Evolutionary conservation across 2,797 vertebrate genomes (phyloP).

Genomic region (Myripristis jacobus): DNA sequence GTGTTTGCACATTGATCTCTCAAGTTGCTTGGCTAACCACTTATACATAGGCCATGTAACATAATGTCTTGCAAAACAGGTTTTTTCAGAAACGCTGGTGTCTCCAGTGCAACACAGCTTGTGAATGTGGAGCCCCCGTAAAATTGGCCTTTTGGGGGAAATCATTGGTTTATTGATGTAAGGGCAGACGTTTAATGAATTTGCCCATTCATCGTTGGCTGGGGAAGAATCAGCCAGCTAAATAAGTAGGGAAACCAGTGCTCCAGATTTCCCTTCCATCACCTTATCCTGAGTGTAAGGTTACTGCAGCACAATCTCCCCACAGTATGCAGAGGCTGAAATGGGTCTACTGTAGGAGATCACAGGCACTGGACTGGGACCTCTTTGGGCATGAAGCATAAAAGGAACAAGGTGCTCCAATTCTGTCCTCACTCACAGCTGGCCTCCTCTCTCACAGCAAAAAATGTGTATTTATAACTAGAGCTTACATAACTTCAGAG

Average conservation of each 20-base stretch:
- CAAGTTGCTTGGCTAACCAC: too few species aligned
- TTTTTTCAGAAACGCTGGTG: not conserved
- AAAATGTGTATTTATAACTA: constrained; percentile 71
- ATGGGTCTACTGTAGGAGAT: constrained; percentile 65
- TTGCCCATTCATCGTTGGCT: constrained; percentile 32
- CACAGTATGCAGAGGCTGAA: constrained; percentile 50
- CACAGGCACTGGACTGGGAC: constrained; percentile 63
- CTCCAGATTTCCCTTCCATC: constrained; percentile 57
- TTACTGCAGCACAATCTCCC: constrained; percentile 62
- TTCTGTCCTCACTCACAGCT: constrained; percentile 80
- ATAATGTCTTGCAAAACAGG: too few species aligned
- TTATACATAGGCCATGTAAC: too few species aligned
- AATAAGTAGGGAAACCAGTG: constrained; percentile 35
- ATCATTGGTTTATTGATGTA: constrained; percentile 8
- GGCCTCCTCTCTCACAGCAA: constrained; percentile 70
- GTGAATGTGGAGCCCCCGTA: not conserved
- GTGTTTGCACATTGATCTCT: too few species aligned
- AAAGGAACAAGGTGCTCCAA: constrained; percentile 83
- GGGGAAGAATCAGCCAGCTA: constrained; percentile 35
- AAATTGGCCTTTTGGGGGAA: not conserved
- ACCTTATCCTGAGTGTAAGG: constrained; percentile 45
- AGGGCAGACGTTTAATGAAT: constrained; percentile 31
- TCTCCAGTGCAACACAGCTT: not conserved
- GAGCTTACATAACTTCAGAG: constrained; percentile 69
- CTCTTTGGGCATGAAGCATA: constrained; percentile 67